A percentile compares a stretch with the other conserved stretches of the same genome.
These are phyloP conservation scores for Rallus limicola DNA, from an alignment of 2,113 vertebrate species.

Conservation along the genomic window DNA sequence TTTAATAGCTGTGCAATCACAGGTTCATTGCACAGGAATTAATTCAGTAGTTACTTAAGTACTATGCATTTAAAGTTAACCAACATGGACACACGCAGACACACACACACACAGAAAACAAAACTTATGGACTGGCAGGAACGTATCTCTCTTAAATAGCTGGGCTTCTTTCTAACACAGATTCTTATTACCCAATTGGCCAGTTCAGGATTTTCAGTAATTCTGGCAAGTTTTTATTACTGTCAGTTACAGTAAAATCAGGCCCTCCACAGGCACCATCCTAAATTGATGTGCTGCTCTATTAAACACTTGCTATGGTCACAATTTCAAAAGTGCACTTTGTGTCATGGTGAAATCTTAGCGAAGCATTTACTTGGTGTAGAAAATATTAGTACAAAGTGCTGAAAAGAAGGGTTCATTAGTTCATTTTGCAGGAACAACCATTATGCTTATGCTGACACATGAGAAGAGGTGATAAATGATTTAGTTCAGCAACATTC, in stretches of 20 bases:
- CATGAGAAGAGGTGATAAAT: background rate
- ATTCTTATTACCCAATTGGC: background rate
- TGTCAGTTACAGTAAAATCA: background rate
- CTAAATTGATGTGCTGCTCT: background rate
- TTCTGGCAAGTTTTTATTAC: background rate
- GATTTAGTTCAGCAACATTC: background rate
- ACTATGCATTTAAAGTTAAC: background rate
- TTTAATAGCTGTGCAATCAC: background rate
- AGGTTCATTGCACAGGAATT: background rate
- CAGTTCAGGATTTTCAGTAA: background rate
- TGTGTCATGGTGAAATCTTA: background rate
- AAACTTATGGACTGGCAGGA: background rate
- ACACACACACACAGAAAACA: background rate
- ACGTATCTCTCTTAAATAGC: background rate
- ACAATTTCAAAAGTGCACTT: background rate
- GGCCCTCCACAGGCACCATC: background rate
- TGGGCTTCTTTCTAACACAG: background rate
- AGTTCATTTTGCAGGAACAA: conserved; percentile 7
- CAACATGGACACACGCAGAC: background rate
- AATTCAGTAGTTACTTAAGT: background rate
- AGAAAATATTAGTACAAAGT: background rate
- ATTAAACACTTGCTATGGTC: background rate
- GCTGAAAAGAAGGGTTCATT: conserved; percentile 9
- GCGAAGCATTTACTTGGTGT: background rate
- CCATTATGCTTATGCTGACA: conserved; percentile 9